phyloP scores from a whole-genome alignment of 2,797 vertebrate genomes.

The Poeciliopsis paucimaculata region DNA sequence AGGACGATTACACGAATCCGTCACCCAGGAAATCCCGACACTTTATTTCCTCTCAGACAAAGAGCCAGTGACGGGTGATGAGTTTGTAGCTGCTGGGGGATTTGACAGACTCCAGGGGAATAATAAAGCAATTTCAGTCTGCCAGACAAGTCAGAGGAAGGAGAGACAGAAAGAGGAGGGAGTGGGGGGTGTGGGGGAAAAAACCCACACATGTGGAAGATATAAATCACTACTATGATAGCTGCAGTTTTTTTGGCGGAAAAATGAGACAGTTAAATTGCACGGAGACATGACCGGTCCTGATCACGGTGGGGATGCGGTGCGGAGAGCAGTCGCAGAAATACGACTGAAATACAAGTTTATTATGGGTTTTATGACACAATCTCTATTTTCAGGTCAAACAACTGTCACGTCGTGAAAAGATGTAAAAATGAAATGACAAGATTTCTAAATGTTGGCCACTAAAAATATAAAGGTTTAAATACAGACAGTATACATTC shows the following conservation, averaged over 20 bases:
- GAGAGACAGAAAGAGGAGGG: constrained; percentile 19
- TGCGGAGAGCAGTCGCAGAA: constrained; percentile 44
- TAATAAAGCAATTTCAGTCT: constrained; percentile 82
- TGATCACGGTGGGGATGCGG: constrained; percentile 40
- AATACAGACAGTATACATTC: neutral
- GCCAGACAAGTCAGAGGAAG: constrained; percentile 67
- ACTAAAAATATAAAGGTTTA: neutral
- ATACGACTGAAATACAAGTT: constrained; percentile 29
- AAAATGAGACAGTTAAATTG: constrained; percentile 71
- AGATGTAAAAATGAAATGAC: neutral
- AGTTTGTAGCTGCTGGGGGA: constrained; percentile 74
- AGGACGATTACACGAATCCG: constrained; percentile 75
- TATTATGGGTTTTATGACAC: constrained; percentile 33
- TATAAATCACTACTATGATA: constrained; percentile 72
- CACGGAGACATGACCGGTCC: constrained; percentile 55
- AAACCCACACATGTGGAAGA: constrained; percentile 63
- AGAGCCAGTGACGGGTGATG: constrained; percentile 77
- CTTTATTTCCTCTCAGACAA: constrained; percentile 81
- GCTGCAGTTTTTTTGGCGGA: constrained; percentile 54
- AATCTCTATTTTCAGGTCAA: constrained; percentile 17
- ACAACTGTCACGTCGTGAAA: constrained; percentile 11
- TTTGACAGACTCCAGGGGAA: constrained; percentile 77
- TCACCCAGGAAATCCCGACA: constrained; percentile 76
- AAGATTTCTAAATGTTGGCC: neutral
- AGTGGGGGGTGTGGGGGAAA: neutral